Evolutionary conservation across 2,113 vertebrate species (phyloP), one percentile per base, ranked within the genome.

Genomic region (Haemorhous mexicanus): DNA sequence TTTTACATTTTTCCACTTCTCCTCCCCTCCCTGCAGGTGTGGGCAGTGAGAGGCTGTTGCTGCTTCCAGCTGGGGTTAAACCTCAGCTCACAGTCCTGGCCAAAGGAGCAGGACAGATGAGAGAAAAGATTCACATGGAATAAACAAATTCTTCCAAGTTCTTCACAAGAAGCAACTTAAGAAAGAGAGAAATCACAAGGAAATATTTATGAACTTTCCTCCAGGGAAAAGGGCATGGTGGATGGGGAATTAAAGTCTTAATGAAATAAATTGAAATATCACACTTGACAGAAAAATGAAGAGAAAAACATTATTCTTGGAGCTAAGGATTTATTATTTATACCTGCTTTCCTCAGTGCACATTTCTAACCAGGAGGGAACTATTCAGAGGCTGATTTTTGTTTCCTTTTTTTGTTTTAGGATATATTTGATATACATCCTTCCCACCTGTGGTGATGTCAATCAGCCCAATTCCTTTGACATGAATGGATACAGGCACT

Each of bases 191-290:
- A 78, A 89, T 90, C 88, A 74, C 59, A 89, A 81, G 61, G 63
- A 94, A 95, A 91, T 95, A 90, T 91, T 94, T 93, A 89, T 89
- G 84, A 95, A 84, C 16, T 50, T 94, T 70, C 24, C 61, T 84
- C 69, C 70, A 92, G 39, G 27, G 27, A 32, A 76, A 89, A 66
- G n/a, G 13, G 21, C 19, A 73, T 39, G 23, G 23, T 35, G 46
- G 21, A 76, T 0, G 1, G 23, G 10, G 90, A 95, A 94, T 72
- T 52, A 70, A 97, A 81, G 35, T 75, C 16, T 74, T 92, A 74
- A 81, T 63, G 46, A 95, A 93, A 88, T 84, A 77, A 85, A 94
- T 64, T 59, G 26, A 84, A 96, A 82, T 27, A 72, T 89, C 37
- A 59, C 33, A 41, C 66, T 93, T 92, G 39, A 75, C 53, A 81